Evolutionary conservation across 2,113 vertebrate species (phyloP).

Genomic region (Recurvirostra avosetta): DNA sequence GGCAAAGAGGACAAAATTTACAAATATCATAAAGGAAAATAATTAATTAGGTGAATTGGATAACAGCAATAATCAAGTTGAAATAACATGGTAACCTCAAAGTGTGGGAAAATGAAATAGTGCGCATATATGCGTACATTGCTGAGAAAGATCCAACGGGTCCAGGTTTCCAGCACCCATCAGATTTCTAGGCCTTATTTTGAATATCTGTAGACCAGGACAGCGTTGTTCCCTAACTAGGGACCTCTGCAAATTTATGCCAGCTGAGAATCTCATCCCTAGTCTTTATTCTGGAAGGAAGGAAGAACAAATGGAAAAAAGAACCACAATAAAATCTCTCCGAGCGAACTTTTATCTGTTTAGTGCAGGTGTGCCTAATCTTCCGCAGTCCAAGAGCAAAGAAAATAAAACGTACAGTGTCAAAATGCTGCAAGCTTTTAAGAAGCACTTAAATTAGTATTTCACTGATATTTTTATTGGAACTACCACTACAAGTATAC

Average conservation of each 20-base stretch:
- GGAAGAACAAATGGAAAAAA: not conserved
- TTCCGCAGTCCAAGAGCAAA: not conserved
- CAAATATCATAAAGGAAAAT: not conserved
- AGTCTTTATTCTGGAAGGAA: not conserved
- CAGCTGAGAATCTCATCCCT: not conserved
- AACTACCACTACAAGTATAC: not conserved
- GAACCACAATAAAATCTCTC: not conserved
- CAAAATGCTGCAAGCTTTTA: conserved; percentile 9
- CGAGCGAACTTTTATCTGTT: not conserved
- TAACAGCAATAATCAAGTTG: not conserved
- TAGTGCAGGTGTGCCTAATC: conserved; percentile 17
- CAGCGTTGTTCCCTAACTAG: not conserved
- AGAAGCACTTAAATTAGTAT: not conserved
- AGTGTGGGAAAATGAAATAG: not conserved
- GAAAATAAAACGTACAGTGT: not conserved
- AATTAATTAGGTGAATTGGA: not conserved
- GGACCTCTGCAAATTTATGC: not conserved
- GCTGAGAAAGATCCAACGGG: not conserved
- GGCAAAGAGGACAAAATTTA: not conserved
- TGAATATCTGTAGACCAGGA: not conserved
- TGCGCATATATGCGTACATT: too few species aligned
- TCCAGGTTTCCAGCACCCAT: not conserved
- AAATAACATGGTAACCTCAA: not conserved
- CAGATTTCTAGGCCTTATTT: not conserved
- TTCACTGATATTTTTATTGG: conserved; percentile 11